phyloP scores from a whole-genome alignment of 2,888 invertebrate genomes.

The Tenthredo distinguenda region DNA sequence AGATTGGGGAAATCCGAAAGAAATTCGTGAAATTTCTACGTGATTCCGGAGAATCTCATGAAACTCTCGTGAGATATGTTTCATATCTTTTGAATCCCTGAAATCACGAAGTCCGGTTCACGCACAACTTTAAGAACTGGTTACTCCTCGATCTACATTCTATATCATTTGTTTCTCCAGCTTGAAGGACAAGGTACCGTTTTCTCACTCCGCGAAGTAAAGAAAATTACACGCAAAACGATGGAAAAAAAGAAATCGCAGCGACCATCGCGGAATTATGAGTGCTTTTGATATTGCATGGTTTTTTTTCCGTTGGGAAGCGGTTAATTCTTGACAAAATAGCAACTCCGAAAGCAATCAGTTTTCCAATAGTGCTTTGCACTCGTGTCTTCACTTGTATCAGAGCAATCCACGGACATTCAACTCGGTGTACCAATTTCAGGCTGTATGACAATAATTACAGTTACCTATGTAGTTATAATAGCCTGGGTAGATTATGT shows the following conservation, averaged over 20 bases:
- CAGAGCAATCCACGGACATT: neutral
- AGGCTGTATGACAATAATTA: slow-evolving; percentile 5
- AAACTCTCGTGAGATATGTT: neutral
- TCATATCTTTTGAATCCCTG: neutral
- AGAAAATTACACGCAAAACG: neutral
- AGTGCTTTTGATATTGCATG: neutral
- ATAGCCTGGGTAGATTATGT: slow-evolving; percentile 3
- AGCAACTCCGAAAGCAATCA: neutral
- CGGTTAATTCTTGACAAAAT: neutral
- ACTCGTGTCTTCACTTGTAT: neutral
- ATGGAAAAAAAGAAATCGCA: neutral
- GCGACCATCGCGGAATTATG: neutral
- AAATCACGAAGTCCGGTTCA: neutral
- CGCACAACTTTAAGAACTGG: neutral
- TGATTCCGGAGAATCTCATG: neutral
- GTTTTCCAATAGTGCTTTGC: neutral
- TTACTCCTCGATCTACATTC: neutral
- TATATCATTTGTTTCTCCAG: neutral
- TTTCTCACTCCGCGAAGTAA: neutral
- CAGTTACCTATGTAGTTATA: neutral
- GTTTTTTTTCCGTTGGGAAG: neutral
- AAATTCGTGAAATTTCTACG: neutral
- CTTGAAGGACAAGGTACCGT: neutral
- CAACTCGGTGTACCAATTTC: neutral
- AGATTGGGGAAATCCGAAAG: neutral